phyloP scores from a whole-genome alignment of 30 jellyfish, hydroid and myxozoan genomes.

The Catostylus mosaicus region DNA sequence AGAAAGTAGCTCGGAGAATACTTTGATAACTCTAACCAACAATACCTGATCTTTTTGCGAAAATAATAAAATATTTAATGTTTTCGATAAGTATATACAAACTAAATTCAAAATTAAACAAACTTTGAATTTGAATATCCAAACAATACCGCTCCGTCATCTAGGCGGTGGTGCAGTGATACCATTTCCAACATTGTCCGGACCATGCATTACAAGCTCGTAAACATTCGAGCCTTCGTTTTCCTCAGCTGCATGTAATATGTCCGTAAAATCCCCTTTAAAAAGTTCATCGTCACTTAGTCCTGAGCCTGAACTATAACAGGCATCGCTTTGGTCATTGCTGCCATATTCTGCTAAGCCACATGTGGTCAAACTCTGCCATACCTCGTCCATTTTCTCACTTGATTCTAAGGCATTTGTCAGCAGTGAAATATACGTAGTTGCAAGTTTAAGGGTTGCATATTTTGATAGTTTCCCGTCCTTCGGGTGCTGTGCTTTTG shows the following conservation, averaged over 20 bases:
- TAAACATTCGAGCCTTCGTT: not conserved
- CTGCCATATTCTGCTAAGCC: not conserved
- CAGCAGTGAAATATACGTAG: slow-evolving; percentile 28
- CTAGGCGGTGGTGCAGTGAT: too few relatives aligned
- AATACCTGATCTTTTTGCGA: too few relatives aligned
- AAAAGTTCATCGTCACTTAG: slow-evolving; percentile 44
- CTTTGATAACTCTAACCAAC: too few relatives aligned
- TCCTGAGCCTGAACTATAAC: not conserved
- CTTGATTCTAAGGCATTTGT: slow-evolving; percentile 23
- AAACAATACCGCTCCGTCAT: too few relatives aligned
- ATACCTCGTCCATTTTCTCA: slow-evolving; percentile 31
- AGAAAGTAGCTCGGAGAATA: too few relatives aligned
- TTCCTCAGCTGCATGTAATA: slow-evolving; percentile 33
- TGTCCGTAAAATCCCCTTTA: slow-evolving; percentile 47
- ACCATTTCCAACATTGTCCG: too few relatives aligned
- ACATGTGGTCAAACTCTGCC: not conserved
- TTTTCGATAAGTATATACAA: not conserved
- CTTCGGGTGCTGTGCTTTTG: slow-evolving; percentile 23
- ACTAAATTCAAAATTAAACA: too few relatives aligned
- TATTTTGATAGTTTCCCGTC: slow-evolving; percentile 42
- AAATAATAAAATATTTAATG: too few relatives aligned
- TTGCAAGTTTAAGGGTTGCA: slow-evolving; percentile 49
- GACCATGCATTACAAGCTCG: not conserved
- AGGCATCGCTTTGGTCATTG: not conserved
- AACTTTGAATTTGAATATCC: too few relatives aligned